Evolutionary conservation across 2,113 vertebrate species (phyloP).

Genomic region (Embiotoca jacksoni): DNA sequence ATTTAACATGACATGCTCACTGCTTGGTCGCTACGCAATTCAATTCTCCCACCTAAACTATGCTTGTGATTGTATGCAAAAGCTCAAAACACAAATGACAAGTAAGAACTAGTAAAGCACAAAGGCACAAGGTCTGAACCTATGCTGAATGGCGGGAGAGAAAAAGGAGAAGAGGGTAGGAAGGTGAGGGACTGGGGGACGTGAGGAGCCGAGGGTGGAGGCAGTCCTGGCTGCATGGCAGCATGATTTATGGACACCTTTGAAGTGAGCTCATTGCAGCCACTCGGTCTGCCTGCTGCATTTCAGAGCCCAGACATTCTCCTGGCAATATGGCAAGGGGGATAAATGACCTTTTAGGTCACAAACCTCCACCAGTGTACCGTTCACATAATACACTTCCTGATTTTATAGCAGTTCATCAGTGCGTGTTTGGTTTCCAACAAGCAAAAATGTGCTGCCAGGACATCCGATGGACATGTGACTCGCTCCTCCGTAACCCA

Average conservation of each 20-base stretch:
- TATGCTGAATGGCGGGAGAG: conserved; percentile 36
- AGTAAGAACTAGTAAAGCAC: background rate
- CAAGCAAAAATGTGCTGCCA: conserved; percentile 39
- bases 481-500: conserved; percentile 28
- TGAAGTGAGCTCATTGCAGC: conserved; percentile 81
- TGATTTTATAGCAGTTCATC: conserved; percentile 61
- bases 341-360: conserved; percentile 59
- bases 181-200: conserved; percentile 31
- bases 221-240: conserved; percentile 62
- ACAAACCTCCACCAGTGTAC: conserved; percentile 43
- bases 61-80: conserved; percentile 10
- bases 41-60: conserved; percentile 3
- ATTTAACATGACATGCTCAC: conserved; percentile 26
- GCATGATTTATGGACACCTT: conserved; percentile 83
- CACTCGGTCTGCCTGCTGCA: conserved; percentile 59
- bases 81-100: conserved; percentile 6
- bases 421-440: conserved; percentile 48
- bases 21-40: conserved; percentile 11
- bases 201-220: conserved; percentile 22
- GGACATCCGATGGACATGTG: conserved; percentile 28
- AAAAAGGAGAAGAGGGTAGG: conserved; percentile 36
- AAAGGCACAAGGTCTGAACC: conserved; percentile 42
- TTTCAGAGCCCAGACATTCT: conserved; percentile 59
- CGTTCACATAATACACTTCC: conserved; percentile 53
- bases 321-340: conserved; percentile 21